phyloP scores from a whole-genome alignment of 2,888 invertebrate genomes.

The Lottia gigantea region DNA sequence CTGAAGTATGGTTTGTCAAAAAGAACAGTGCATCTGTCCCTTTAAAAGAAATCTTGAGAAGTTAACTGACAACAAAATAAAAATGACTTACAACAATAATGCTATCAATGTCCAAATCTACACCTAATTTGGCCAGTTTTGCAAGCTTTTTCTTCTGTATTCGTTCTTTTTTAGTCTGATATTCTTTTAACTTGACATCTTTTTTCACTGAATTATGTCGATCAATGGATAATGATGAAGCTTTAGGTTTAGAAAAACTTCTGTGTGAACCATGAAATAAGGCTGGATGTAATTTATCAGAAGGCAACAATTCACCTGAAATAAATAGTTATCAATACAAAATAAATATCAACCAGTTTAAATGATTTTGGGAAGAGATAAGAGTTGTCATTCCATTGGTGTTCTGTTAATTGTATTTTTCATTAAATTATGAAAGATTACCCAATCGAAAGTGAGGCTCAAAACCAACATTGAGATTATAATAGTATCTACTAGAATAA shows the following conservation, averaged over 20 bases:
- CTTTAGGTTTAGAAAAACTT: conserved; percentile 33
- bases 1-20: no score
- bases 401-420: no score
- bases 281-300: conserved; percentile 46
- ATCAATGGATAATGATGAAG: conserved; percentile 27
- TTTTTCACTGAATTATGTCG: conserved; percentile 41
- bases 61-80: no score
- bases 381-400: no score
- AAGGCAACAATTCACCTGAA: conserved; percentile 51
- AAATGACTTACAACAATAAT: conserved; percentile 5
- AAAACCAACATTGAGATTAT: no score
- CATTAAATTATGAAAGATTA: no score
- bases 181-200: conserved; percentile 25
- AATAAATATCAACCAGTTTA: no score
- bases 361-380: no score
- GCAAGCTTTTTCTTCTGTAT: conserved; percentile 29
- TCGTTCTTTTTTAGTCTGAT: conserved; percentile 24
- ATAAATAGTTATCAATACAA: neutral
- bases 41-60: no score
- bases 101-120: conserved; percentile 24
- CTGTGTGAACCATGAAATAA: conserved; percentile 43
- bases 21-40: no score
- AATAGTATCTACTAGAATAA: no score
- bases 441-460: no score
- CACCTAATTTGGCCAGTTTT: conserved; percentile 34